Evolutionary conservation across 2,888 invertebrate genomes (phyloP), one percentile per base, ranked within the genome.

Genomic region (Clunio marinus): DNA sequence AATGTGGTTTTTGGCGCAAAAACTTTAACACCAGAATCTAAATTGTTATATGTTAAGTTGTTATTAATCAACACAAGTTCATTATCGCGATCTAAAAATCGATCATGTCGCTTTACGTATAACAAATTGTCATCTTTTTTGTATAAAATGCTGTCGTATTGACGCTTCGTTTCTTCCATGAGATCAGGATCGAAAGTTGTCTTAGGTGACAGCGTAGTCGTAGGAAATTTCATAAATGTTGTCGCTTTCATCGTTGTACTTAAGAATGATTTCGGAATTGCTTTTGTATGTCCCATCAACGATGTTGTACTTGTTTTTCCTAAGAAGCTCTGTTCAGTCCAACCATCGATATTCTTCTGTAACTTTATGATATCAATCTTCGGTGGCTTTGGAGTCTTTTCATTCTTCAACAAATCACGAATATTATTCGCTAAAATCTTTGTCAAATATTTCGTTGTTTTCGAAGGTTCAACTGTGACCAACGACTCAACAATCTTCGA

Each of bases 321-420:
- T 0, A 86, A 84, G 75, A 83, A 89, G 73, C 87, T 87, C 78
- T 88, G 87, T 73, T 86, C 87, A 0, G 91, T 92, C 92, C 92
- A 92, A 71, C 88, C 87, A 73, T 92, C 90, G 69, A 92, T 92
- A 72, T 88, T 91, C 72, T 89, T 88, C 75, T 91, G 91, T 37
- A 92, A 78, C 74, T 86, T 85, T 13, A 85, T 83, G 13, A 90
- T 83, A 74, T 91, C 90, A 73, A 89, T 87, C 32, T 69, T 71
- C 7, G 63, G 63, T 7, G 70, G 51, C 22, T 63, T 59, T 57
- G 62, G 71, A 24, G 55, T 66, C 66, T 58, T 77, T 77, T 81
- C 81, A 3, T 77, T 78, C 68, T 77, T 77, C 0, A 83, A 74
- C 20, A 84, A 74, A 70, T 83, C 83, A 28, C 80, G 77, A 7